These are phyloP conservation scores for Bedellia somnulentella DNA, from an alignment of 2,888 invertebrate species.

Conservation along the genomic window DNA sequence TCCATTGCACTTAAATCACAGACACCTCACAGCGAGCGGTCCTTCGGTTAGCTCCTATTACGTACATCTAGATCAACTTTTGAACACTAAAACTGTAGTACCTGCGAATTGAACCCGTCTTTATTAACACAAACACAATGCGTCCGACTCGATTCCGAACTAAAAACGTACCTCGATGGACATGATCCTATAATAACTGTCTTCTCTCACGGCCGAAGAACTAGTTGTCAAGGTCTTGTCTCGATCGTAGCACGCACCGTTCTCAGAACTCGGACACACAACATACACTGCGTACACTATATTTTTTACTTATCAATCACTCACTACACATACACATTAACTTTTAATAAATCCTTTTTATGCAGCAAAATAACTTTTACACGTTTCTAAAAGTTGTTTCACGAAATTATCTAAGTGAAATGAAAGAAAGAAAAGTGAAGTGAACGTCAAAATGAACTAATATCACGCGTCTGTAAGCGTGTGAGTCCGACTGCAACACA, in stretches of 20 bases:
- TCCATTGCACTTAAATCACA: constrained; percentile 43
- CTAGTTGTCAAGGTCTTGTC: constrained; percentile 61
- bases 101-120: neutral
- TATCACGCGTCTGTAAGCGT: constrained; percentile 13
- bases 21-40: constrained; percentile 34
- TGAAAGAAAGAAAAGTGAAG: too few relatives aligned
- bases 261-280: constrained; percentile 44
- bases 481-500: constrained; percentile 31
- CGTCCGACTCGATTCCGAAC: constrained; percentile 27
- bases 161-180: constrained; percentile 56
- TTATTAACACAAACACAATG: constrained; percentile 22
- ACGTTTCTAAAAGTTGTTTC: too few relatives aligned
- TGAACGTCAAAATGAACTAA: constrained; percentile 31
- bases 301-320: too few relatives aligned
- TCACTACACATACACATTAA: too few relatives aligned
- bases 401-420: too few relatives aligned
- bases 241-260: constrained; percentile 42
- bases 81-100: too few relatives aligned
- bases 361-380: too few relatives aligned
- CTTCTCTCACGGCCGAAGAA: constrained; percentile 53
- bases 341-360: too few relatives aligned
- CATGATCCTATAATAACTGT: constrained; percentile 54
- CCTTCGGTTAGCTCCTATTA: constrained; percentile 31
- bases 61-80: constrained; percentile 45
- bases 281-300: too few relatives aligned